phyloP scores from a whole-genome alignment of 2,113 vertebrate species.

The Tinamus guttatus region DNA sequence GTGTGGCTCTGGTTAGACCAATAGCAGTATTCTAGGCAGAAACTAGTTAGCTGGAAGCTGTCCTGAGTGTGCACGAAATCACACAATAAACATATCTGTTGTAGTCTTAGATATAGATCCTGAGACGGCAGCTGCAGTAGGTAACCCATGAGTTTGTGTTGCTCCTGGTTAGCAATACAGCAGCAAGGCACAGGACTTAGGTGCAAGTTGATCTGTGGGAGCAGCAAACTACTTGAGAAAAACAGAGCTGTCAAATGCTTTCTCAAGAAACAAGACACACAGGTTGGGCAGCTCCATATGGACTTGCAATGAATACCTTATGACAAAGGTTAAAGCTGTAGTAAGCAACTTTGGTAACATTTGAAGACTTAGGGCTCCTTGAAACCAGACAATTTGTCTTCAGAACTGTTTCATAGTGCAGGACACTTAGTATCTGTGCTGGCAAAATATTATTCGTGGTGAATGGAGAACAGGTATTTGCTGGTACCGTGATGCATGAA shows the following conservation, averaged over 20 bases:
- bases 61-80: no score
- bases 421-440: background rate
- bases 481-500: background rate
- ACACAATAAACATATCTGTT: background rate
- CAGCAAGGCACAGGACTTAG: rapidly evolving
- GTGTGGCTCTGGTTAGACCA: background rate
- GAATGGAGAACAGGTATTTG: background rate
- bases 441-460: background rate
- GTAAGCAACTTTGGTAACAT: rapidly evolving
- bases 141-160: background rate
- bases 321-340: background rate
- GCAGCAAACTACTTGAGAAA: background rate
- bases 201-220: background rate
- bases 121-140: background rate
- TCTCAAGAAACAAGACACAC: background rate
- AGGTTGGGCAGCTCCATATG: background rate
- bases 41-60: background rate
- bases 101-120: background rate
- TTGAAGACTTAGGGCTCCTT: background rate
- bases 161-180: background rate
- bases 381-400: background rate
- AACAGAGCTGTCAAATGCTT: background rate
- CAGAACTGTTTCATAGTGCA: background rate
- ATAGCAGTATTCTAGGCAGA: background rate
- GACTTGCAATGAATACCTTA: background rate